Evolutionary conservation across 2,113 vertebrate genomes (phyloP).

Genomic region (Phyllopteryx taeniolatus): DNA sequence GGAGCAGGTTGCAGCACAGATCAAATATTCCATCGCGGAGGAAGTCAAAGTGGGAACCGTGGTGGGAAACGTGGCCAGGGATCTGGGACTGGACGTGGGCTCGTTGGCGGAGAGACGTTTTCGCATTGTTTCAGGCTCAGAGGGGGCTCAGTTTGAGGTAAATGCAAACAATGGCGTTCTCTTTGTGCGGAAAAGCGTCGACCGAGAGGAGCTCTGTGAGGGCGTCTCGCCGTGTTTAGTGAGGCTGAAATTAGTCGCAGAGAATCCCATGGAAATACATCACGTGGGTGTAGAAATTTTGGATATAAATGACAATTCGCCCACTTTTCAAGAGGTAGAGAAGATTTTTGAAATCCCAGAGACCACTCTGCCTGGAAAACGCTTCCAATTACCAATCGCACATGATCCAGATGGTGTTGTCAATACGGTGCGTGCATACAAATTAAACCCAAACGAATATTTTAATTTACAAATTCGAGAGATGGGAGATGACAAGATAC

Average conservation of each 20-base stretch:
- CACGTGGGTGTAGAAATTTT: constrained; percentile 58
- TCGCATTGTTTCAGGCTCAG: constrained; percentile 62
- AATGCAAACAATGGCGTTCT: constrained; percentile 62
- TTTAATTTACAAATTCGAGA: constrained; percentile 61
- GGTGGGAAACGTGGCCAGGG: constrained; percentile 69
- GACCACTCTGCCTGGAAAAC: not conserved
- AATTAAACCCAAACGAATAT: constrained; percentile 59
- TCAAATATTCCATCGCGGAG: constrained; percentile 69
- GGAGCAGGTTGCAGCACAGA: constrained; percentile 48
- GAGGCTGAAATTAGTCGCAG: constrained; percentile 60
- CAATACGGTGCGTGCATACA: constrained; percentile 58
- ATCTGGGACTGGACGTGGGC: constrained; percentile 65
- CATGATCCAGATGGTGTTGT: constrained; percentile 47
- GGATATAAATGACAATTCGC: constrained; percentile 66
- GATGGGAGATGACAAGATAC: constrained; percentile 53
- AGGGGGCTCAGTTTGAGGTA: constrained; percentile 53
- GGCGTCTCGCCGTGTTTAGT: constrained; percentile 40
- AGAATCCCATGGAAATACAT: constrained; percentile 70
- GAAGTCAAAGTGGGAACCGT: constrained; percentile 54
- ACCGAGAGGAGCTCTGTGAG: constrained; percentile 65
- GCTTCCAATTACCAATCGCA: constrained; percentile 55
- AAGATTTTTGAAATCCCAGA: constrained; percentile 55
- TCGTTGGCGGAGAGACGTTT: constrained; percentile 50
- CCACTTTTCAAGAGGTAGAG: constrained; percentile 53
- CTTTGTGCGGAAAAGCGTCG: constrained; percentile 47